phyloP scores from a whole-genome alignment of 1,140 invertebrate species.

The Pseudomyrmex dendroicus region DNA sequence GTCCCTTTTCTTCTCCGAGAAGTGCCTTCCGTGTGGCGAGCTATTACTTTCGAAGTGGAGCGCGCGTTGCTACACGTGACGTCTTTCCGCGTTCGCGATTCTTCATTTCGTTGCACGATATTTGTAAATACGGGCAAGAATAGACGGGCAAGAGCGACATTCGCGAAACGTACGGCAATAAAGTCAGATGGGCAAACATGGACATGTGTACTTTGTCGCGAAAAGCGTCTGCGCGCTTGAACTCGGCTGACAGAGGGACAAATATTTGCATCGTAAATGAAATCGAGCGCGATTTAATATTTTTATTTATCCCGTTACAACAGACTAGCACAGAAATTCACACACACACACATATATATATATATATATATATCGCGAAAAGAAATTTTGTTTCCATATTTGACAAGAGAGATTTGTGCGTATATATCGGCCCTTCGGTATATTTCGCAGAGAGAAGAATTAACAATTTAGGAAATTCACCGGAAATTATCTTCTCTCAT shows the following conservation, averaged over 20 bases:
- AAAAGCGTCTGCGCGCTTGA: not conserved
- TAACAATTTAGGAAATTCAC: not conserved
- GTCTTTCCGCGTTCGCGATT: conserved; percentile 8
- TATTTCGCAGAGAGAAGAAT: conserved; percentile 17
- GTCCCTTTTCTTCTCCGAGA: conserved; percentile 5
- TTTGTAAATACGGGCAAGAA: not conserved
- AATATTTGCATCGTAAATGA: conserved; percentile 5
- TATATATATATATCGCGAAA: not conserved
- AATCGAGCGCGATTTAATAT: not conserved
- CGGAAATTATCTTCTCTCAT: not conserved
- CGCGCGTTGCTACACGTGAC: not conserved
- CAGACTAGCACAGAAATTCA: not conserved
- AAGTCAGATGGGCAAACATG: not conserved
- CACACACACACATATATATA: too few relatives aligned
- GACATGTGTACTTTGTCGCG: not conserved
- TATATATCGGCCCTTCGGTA: not conserved
- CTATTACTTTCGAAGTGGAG: conserved; percentile 8
- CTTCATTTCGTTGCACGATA: not conserved
- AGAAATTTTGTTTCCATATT: not conserved
- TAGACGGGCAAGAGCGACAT: not conserved
- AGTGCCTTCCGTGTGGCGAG: conserved; percentile 26
- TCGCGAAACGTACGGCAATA: too few relatives aligned
- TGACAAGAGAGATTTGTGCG: not conserved
- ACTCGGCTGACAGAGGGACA: not conserved
- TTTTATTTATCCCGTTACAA: not conserved